Percentiles rank a stretch among this genome's conserved stretches.
Conservation (phyloP, 2,797 vertebrate species). For the Tadarida brasiliensis region DNA sequence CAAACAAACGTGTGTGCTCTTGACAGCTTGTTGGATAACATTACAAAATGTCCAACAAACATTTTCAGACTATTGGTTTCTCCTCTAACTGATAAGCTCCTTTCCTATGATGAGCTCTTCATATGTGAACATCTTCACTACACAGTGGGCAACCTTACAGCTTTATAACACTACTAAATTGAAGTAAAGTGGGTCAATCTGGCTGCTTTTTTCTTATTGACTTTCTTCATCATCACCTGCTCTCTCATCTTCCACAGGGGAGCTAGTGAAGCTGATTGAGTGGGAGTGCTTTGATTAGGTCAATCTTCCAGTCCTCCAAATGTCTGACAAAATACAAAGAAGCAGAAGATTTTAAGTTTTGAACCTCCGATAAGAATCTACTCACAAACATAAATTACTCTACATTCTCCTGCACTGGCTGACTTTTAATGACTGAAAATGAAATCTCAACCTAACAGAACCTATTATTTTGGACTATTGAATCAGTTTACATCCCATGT, state of each 20-base stretch:
- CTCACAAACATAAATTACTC: neutral
- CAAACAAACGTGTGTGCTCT: neutral
- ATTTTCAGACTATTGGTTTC: neutral
- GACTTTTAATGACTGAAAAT: neutral
- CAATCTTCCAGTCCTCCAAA: neutral
- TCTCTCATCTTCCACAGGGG: no score
- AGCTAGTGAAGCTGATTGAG: neutral
- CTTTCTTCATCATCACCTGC: neutral
- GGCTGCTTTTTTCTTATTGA: neutral
- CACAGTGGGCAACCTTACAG: neutral
- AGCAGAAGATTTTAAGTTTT: neutral
- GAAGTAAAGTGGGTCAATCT: neutral
- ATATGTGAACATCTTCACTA: neutral
- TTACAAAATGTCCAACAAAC: neutral
- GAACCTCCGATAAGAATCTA: neutral
- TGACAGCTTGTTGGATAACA: neutral
- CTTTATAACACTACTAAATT: neutral
- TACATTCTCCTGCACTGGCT: neutral
- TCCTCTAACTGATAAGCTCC: neutral
- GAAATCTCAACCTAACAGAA: neutral
- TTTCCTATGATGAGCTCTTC: neutral
- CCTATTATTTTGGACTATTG: neutral
- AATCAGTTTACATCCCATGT: neutral
- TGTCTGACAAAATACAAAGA: neutral
- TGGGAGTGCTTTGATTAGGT: neutral